phyloP scores from a whole-genome alignment of 2,113 vertebrate genomes.

The Barbus barbus region DNA sequence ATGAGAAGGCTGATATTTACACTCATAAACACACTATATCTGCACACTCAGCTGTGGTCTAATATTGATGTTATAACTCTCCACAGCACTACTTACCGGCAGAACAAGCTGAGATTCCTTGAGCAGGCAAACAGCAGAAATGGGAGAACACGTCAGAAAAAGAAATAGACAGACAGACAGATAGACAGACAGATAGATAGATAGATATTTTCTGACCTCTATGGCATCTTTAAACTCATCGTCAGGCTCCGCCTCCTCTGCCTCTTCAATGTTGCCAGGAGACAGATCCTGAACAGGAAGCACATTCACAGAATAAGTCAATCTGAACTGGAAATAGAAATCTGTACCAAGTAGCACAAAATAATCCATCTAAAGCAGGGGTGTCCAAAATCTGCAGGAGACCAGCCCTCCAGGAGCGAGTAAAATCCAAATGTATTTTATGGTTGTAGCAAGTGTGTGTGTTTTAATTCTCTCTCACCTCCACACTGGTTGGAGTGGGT shows the following conservation, averaged over 20 bases:
- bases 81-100: constrained; percentile 50
- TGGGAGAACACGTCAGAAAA: constrained; percentile 26
- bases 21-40: too few relatives aligned
- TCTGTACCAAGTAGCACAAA: neutral
- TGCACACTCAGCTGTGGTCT: neutral
- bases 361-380: too few relatives aligned
- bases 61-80: neutral
- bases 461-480: constrained; percentile 60
- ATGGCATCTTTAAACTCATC: constrained; percentile 98
- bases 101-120: constrained; percentile 56
- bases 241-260: constrained; percentile 94
- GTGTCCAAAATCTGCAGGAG: too few relatives aligned
- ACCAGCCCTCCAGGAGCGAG: too few relatives aligned
- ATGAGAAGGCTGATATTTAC: too few relatives aligned
- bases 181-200: neutral
- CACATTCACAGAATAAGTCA: constrained; percentile 28
- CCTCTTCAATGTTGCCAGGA: constrained; percentile 93
- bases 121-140: constrained; percentile 44
- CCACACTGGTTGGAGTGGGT: constrained; percentile 76
- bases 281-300: constrained; percentile 83
- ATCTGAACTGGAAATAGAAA: neutral
- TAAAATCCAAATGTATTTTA: neutral
- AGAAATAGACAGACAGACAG: neutral
- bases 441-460: neutral
- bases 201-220: constrained; percentile 80